Evolutionary conservation across 1,140 invertebrate species (phyloP), one percentile per base, ranked within the genome.

Genomic region (Lysiphlebus fabarum): DNA sequence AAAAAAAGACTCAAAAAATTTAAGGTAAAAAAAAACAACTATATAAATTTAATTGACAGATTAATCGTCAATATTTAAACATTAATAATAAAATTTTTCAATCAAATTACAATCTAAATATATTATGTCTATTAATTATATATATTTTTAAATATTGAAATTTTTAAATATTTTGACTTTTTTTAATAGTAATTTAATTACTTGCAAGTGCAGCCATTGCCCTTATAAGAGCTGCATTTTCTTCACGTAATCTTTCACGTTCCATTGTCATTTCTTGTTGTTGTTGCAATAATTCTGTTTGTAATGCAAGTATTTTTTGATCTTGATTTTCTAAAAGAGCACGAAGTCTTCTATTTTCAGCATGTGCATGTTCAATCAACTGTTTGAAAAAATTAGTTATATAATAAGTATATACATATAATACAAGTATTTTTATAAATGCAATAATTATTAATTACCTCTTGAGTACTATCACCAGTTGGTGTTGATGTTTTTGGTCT

Each of bases 311-410:
- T 63, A 86, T 85, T 65, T 79, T 78, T 59, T 78, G 76, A 59
- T 86, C 84, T 56, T 82, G 81, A 49, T 82, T 78, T 57, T 84
- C 82, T 45, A 86, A 54, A 12, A 85, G 66, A n/a, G 78, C 74
- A 45, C 81, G 65, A 33, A 86, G 68, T 14, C 79, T 76, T 42
- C 76, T 73, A 58, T 85, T 86, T 58, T 86, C 84, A 62, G 83
- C 77, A 50, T 81, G 78, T 17, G 83, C 80, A 58, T 77, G 73
- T 61, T 83, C 79, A 56, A 83, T 70, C 59, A 80, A 61, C 81
- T 83, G 62, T 49, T 62, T 62, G n/a, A n/a, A n/a, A n/a, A n/a
- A n/a, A n/a, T n/a, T n/a, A n/a, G n/a, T n/a, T n/a, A n/a, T n/a
- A n/a, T n/a, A n/a, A n/a, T n/a, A n/a, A n/a, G n/a, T n/a, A n/a